Conservation (phyloP, 2,113 vertebrate genomes). For the Pachyramphus minor region DNA sequence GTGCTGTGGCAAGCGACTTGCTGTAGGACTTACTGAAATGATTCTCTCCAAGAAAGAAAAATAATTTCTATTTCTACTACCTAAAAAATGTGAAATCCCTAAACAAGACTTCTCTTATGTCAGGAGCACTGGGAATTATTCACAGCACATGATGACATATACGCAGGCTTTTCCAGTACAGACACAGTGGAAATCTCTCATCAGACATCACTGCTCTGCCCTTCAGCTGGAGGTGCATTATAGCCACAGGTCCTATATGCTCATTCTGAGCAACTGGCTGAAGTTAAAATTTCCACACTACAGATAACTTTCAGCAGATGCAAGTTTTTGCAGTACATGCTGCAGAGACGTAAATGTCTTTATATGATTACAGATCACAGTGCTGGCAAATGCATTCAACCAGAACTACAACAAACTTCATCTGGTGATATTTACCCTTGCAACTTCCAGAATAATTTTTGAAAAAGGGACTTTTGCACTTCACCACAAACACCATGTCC, state of each 20-base stretch:
- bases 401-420: neutral
- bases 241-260: neutral
- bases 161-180: rapidly evolving
- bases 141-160: neutral
- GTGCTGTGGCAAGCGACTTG: too few relatives aligned
- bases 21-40: neutral
- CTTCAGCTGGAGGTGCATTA: neutral
- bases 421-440: neutral
- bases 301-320: neutral
- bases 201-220: neutral
- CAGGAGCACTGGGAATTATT: neutral
- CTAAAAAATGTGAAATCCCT: neutral
- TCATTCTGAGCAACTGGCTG: neutral
- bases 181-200: neutral
- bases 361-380: neutral
- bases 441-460: neutral
- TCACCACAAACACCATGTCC: rapidly evolving
- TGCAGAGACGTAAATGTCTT: neutral
- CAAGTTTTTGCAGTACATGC: neutral
- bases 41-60: neutral
- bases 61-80: neutral
- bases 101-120: neutral
- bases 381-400: neutral
- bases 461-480: neutral
- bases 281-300: neutral